Base-by-base conservation (phyloP, 2,888 invertebrate genomes). In the Molanna angustata region DNA sequence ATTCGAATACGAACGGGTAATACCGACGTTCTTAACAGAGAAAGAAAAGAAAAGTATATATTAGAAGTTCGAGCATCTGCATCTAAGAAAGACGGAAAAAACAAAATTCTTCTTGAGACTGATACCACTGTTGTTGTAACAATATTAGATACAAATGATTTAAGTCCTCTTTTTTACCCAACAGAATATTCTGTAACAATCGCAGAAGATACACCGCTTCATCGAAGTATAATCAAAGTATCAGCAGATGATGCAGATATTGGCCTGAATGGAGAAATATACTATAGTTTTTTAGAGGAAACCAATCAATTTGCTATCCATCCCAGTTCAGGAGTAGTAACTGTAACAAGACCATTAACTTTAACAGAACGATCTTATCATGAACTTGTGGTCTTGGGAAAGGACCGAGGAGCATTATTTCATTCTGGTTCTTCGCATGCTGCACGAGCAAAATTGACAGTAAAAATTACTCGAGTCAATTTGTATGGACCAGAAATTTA, bases 191-290 rank as follows among this genome's bases (percentile, higher is more conserved):
- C 88, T 65, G 86, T 85, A 41, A 83, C 83, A 7, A 86, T 97
- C 37, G 84, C 86, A 16, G 96, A 96, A 71, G 94, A 96, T 69
- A 85, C 88, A 54, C 86, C 92, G 11, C 74, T 93, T 51, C 92
- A 95, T 71, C 80, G 84, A 49, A 90, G 87, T 68, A 82, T 95
- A 54, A 73, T 87, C 31, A 83, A 80, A 64, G 90, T 92, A 45
- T 76, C 84, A 27, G 98, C 97, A 1, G 94, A 94, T 66, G 98
- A 99, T 72, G 96, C 98, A 2, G 98, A 99, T 71, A 77, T 92
- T 27, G 98, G 97, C 2, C 80, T 93, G 64, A 98, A 98, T 70
- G 95, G 96, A 1, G 94, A 97, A 74, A 92, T 98, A 62, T 97
- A 97, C 74, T 98, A 96, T 74, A 94, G 93, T 68, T 85, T 98